Evolutionary conservation across 2,888 invertebrate species (phyloP).

Genomic region (Pollenia labialis): DNA sequence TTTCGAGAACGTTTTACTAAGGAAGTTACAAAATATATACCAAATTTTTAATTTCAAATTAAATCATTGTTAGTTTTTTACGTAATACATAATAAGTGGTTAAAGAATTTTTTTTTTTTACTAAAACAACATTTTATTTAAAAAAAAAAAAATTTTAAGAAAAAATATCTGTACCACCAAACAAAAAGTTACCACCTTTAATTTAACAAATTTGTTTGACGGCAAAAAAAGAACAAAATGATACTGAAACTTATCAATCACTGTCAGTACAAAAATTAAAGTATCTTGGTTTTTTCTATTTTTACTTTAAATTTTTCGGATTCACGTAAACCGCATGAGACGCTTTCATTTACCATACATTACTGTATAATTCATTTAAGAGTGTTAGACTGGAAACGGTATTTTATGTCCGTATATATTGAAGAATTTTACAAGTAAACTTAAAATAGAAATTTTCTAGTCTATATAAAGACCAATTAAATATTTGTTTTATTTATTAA

Average conservation of each 20-base stretch:
- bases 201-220: conserved; percentile 56
- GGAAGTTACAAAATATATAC: no score
- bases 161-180: conserved; percentile 12
- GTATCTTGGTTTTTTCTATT: conserved; percentile 63
- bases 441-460: no score
- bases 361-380: neutral
- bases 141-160: conserved; percentile 23
- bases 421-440: no score
- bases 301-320: conserved; percentile 35
- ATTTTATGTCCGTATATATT: no score
- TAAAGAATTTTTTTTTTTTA: no score
- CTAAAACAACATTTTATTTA: neutral
- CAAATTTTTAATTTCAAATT: no score
- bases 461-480: no score
- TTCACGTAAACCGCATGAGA: conserved; percentile 48
- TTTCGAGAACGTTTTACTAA: no score
- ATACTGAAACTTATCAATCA: conserved; percentile 81
- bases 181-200: conserved; percentile 66
- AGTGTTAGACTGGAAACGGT: no score
- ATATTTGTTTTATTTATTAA: no score
- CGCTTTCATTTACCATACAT: conserved; percentile 22
- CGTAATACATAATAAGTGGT: no score
- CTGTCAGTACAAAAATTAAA: conserved; percentile 74
- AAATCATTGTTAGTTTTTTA: no score
- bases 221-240: conserved; percentile 26